phyloP scores from a whole-genome alignment of 1,140 invertebrate species.

The Elymnias hypermnestra region DNA sequence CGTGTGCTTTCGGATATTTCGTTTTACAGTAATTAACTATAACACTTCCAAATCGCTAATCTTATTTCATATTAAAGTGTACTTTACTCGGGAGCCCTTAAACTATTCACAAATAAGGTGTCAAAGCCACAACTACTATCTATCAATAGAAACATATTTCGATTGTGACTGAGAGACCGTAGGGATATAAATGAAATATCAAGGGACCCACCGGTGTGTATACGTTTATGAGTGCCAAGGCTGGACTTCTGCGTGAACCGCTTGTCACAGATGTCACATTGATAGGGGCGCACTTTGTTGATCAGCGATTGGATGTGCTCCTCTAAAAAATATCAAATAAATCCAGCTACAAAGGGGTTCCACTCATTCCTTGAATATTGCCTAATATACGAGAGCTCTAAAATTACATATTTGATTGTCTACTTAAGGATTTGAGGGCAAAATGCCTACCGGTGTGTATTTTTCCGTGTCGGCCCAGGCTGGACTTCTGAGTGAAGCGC shows the following conservation, averaged over 20 bases:
- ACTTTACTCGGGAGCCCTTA: constrained; percentile 59
- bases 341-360: constrained; percentile 63
- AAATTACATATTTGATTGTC: constrained; percentile 56
- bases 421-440: constrained; percentile 73
- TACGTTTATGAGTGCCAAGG: constrained; percentile 89
- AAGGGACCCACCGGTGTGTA: constrained; percentile 83
- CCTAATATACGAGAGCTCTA: constrained; percentile 63
- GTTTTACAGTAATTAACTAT: constrained; percentile 4
- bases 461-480: constrained; percentile 76
- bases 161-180: constrained; percentile 67
- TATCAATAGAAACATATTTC: constrained; percentile 20
- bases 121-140: constrained; percentile 64
- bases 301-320: constrained; percentile 78
- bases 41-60: constrained; percentile 57
- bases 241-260: constrained; percentile 87
- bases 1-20: constrained; percentile 3
- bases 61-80: constrained; percentile 27
- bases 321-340: constrained; percentile 75
- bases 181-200: constrained; percentile 61
- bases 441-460: constrained; percentile 77
- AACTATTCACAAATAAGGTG: constrained; percentile 73
- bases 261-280: constrained; percentile 86
- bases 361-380: constrained; percentile 37
- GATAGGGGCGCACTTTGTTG: constrained; percentile 83
- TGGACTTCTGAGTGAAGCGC: constrained; percentile 78